Evolutionary conservation across 2,797 vertebrate genomes (phyloP).

Genomic region (Carcharodon carcharias): DNA sequence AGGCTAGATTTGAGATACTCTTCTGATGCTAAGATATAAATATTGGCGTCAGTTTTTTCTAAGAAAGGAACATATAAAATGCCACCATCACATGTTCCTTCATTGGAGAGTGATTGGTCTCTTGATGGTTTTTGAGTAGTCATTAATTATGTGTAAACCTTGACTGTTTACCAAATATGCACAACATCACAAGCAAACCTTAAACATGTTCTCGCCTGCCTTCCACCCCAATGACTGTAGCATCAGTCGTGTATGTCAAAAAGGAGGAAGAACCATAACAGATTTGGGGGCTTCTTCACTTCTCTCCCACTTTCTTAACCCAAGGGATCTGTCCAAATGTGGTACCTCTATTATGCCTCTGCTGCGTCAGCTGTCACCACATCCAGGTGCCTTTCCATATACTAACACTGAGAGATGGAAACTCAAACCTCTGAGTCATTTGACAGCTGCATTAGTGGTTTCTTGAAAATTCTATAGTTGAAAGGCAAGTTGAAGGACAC

Average conservation of each 20-base stretch:
- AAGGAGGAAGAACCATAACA: background rate
- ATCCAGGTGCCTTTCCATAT: background rate
- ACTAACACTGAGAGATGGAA: background rate
- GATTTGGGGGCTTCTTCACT: background rate
- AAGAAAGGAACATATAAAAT: background rate
- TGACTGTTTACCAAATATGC: too few species aligned
- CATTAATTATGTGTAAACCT: background rate
- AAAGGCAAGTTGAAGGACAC: slow-evolving; percentile 21
- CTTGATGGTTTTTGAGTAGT: background rate
- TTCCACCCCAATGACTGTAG: background rate
- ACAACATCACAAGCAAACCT: background rate
- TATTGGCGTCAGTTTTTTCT: background rate
- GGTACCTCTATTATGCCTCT: background rate
- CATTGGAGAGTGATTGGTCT: background rate
- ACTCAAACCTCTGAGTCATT: background rate
- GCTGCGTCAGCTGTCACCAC: background rate
- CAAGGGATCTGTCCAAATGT: background rate
- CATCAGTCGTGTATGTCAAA: background rate
- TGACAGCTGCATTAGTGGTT: slow-evolving; percentile 29
- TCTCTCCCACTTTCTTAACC: background rate
- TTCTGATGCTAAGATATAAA: background rate
- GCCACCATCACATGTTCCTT: background rate
- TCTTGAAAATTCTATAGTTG: slow-evolving; percentile 2
- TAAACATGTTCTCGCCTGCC: background rate
- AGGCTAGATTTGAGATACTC: background rate